Evolutionary conservation across 2,113 vertebrate species (phyloP), one percentile per base, ranked within the genome.

Genomic region (Sula dactylatra): DNA sequence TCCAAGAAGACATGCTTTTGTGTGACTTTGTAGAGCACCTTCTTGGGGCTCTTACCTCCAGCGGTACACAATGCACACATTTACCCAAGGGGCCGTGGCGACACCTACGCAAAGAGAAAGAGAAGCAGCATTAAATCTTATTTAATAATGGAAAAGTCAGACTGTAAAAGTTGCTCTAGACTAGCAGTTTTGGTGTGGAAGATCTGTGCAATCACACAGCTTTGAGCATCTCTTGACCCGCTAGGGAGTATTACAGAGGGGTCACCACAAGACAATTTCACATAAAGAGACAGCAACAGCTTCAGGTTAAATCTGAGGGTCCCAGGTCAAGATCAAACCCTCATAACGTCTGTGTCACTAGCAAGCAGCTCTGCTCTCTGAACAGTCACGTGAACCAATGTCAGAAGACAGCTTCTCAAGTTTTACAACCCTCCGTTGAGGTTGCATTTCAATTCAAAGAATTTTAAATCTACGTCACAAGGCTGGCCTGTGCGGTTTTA

Each of bases 41-140:
- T 25, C 56, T 9, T 8, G 45, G 67, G 66, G n/a, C 45, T 77
- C 98, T 99, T 97, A 99, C 99, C 99, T 99, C 99, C 87, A 99
- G 98, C 0, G 99, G 99, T 70, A 99, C 99, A 25, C 99, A 99
- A 93, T 99, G 99, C 67, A 99, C 99, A 42, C 99, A 99, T 96
- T 99, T 99, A 36, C 99, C 99, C 97, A 99, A 91, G 24, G 99
- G 98, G 78, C 99, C 99, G 3, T 99, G 99, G 76, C 98, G 99
- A 98, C 99, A 99, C 94, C 99, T 99, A 96, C 2, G 45, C 50
- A 42, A n/a, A 88, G 71, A 76, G 87, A 80, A 64, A 88, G n/a
- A 93, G 27, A 70, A 67, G 29, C 1, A 81, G 80, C 2, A 2
- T 82, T 56, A 88, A 55, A 71, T 8, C 27, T 44, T 20, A 8